These are phyloP conservation scores for Parnassius mnemosyne DNA, from an alignment of 2,888 invertebrate genomes.

Conservation along the genomic window DNA sequence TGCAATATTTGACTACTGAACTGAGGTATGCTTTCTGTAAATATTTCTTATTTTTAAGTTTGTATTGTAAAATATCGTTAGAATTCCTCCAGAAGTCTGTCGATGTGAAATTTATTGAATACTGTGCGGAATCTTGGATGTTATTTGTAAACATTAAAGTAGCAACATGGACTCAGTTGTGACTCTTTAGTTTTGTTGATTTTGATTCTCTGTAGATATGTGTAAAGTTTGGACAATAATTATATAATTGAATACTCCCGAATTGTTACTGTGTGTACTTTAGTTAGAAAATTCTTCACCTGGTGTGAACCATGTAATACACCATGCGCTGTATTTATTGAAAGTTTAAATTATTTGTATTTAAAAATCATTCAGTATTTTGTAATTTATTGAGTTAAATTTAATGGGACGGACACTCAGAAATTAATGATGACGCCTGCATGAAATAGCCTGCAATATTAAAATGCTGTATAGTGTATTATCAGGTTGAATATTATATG, in stretches of 20 bases:
- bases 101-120: constrained; percentile 38
- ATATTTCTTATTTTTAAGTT: constrained; percentile 72
- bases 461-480: too few relatives aligned
- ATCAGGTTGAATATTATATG: too few relatives aligned
- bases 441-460: too few relatives aligned
- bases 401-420: too few relatives aligned
- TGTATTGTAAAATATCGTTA: constrained; percentile 68
- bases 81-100: constrained; percentile 43
- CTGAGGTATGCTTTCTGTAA: constrained; percentile 68
- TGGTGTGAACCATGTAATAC: constrained; percentile 23
- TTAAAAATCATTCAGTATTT: background rate
- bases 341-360: constrained; percentile 8
- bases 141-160: constrained; percentile 25
- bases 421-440: too few relatives aligned
- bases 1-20: constrained; percentile 48
- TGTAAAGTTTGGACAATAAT: constrained; percentile 77
- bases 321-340: constrained; percentile 23
- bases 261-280: constrained; percentile 40
- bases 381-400: too few relatives aligned
- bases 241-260: constrained; percentile 56
- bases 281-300: constrained; percentile 30
- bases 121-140: constrained; percentile 26
- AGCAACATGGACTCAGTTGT: constrained; percentile 36
- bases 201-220: constrained; percentile 63
- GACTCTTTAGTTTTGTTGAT: constrained; percentile 41